Evolutionary conservation across 2,888 invertebrate genomes (phyloP).

Genomic region (Drosophila mercatorum): DNA sequence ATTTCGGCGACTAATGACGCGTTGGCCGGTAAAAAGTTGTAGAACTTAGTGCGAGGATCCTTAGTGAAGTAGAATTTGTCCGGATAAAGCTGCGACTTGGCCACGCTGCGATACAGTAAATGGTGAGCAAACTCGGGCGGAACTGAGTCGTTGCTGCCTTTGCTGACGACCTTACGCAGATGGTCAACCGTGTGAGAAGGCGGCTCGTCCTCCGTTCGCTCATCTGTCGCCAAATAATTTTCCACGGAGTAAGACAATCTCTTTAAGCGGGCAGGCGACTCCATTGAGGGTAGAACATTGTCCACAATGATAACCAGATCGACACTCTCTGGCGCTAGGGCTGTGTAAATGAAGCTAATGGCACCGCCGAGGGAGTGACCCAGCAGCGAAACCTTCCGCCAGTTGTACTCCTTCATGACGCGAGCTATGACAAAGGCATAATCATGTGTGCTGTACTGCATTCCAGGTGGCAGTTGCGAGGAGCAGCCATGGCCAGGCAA

Average conservation of each 20-base stretch:
- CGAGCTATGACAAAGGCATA: slow-evolving; percentile 85
- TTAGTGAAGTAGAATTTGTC: slow-evolving; percentile 85
- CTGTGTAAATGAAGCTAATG: slow-evolving; percentile 86
- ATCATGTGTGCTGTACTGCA: slow-evolving; percentile 75
- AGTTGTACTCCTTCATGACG: slow-evolving; percentile 87
- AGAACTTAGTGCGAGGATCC: slow-evolving; percentile 69
- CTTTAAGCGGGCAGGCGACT: background rate
- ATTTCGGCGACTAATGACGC: slow-evolving; percentile 85
- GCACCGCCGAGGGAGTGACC: slow-evolving; percentile 89
- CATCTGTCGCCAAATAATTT: slow-evolving; percentile 85
- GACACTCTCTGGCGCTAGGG: slow-evolving; percentile 84
- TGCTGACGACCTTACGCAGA: slow-evolving; percentile 86
- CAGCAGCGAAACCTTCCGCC: slow-evolving; percentile 88
- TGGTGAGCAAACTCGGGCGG: slow-evolving; percentile 86
- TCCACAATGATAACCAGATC: slow-evolving; percentile 77
- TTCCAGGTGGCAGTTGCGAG: slow-evolving; percentile 87
- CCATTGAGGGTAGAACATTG: slow-evolving; percentile 48
- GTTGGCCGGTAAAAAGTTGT: slow-evolving; percentile 20
- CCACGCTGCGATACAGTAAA: slow-evolving; percentile 86
- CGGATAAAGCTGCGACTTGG: slow-evolving; percentile 85
- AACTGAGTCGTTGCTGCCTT: slow-evolving; percentile 86
- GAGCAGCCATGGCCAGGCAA: slow-evolving; percentile 89
- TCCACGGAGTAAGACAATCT: slow-evolving; percentile 47
- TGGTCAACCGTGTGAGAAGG: slow-evolving; percentile 87
- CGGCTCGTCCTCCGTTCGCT: slow-evolving; percentile 84